Percentiles rank a stretch among this genome's conserved stretches.
phyloP scores from a whole-genome alignment of 2,888 invertebrate species.

The Dione vanillae region DNA sequence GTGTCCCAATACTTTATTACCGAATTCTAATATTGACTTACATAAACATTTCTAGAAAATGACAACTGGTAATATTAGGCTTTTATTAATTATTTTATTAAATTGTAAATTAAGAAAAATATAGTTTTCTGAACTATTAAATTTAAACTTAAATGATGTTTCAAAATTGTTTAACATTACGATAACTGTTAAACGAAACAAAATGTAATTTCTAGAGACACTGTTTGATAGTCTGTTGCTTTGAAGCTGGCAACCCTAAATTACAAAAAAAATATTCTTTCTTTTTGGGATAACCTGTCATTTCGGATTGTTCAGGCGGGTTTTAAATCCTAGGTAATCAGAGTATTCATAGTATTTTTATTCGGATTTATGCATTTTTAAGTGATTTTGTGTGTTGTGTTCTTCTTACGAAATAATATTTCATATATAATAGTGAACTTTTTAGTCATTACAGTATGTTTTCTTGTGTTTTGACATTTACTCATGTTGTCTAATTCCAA shows the following conservation, averaged over 20 bases:
- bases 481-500: slow-evolving; percentile 55
- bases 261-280: slow-evolving; percentile 42
- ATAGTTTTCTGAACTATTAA: no score
- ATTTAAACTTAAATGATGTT: no score
- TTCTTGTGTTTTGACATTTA: slow-evolving; percentile 73
- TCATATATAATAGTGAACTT: slow-evolving; percentile 45
- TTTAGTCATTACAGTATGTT: slow-evolving; percentile 59
- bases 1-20: no score
- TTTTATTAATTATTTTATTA: no score
- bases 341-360: slow-evolving; percentile 54
- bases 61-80: no score
- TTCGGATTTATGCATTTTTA: slow-evolving; percentile 45
- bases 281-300: slow-evolving; percentile 77
- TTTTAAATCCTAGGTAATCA: slow-evolving; percentile 83
- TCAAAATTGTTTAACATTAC: neutral
- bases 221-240: slow-evolving; percentile 14
- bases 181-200: neutral
- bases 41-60: no score
- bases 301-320: slow-evolving; percentile 76
- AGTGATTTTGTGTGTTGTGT: slow-evolving; percentile 42
- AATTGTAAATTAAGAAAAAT: no score
- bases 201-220: neutral
- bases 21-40: no score
- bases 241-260: slow-evolving; percentile 32
- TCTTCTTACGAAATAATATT: slow-evolving; percentile 55